phyloP scores from a whole-genome alignment of 2,888 invertebrate genomes.

The Muscina levida region DNA sequence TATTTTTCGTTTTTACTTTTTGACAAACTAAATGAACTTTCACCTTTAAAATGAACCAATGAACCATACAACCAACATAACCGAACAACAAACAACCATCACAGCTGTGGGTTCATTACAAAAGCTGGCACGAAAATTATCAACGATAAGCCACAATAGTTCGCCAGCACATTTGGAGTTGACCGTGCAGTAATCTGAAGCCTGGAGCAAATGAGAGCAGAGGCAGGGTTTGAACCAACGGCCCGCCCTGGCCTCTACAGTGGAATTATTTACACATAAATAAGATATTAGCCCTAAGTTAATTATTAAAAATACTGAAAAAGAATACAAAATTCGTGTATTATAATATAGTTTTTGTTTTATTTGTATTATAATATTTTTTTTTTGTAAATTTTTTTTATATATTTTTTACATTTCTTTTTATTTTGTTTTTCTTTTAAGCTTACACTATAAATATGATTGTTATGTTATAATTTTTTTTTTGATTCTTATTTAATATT shows the following conservation, averaged over 20 bases:
- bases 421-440: constrained; percentile 63
- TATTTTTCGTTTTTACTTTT: constrained; percentile 58
- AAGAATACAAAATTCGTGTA: constrained; percentile 31
- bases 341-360: constrained; percentile 24
- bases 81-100: constrained; percentile 33
- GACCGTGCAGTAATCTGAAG: constrained; percentile 71
- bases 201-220: not conserved
- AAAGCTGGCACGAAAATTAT: constrained; percentile 79
- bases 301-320: constrained; percentile 21
- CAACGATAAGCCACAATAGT: constrained; percentile 76
- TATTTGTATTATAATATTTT: constrained; percentile 4
- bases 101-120: constrained; percentile 83
- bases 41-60: constrained; percentile 8
- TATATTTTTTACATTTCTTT: constrained; percentile 53
- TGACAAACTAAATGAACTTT: constrained; percentile 53
- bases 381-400: constrained; percentile 12
- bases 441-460: constrained; percentile 53
- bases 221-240: not conserved
- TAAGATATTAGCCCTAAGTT: constrained; percentile 30
- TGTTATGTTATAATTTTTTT: constrained; percentile 67
- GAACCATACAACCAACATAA: too few relatives aligned
- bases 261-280: constrained; percentile 10
- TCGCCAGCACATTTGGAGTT: constrained; percentile 75
- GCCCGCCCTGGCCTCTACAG: not conserved
- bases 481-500: constrained; percentile 49